These are phyloP conservation scores for Philopotamus ludificatus DNA, from an alignment of 1,140 invertebrate species.

Conservation along the genomic window DNA sequence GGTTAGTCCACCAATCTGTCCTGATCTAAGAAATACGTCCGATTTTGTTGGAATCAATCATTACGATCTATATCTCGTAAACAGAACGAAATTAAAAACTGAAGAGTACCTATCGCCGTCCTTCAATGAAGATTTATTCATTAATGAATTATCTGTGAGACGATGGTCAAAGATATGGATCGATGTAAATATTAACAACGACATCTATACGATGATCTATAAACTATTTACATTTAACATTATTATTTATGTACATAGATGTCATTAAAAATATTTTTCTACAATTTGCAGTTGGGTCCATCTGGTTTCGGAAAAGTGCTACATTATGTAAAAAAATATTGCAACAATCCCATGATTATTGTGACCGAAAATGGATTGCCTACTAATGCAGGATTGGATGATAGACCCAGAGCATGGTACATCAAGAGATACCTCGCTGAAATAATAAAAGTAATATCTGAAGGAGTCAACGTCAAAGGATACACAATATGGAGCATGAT, in stretches of 20 bases:
- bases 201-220: too few species aligned
- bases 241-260: too few species aligned
- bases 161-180: slow-evolving; percentile 18
- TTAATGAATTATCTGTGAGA: slow-evolving; percentile 5
- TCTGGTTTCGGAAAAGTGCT: slow-evolving; percentile 44
- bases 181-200: not conserved
- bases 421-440: slow-evolving; percentile 41
- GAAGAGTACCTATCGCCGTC: not conserved
- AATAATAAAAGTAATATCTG: slow-evolving; percentile 38
- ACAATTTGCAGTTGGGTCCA: slow-evolving; percentile 59
- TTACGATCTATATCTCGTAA: slow-evolving; percentile 38
- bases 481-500: slow-evolving; percentile 64
- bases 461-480: slow-evolving; percentile 47
- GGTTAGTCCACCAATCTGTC: slow-evolving; percentile 42
- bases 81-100: slow-evolving; percentile 1
- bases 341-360: slow-evolving; percentile 58
- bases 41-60: slow-evolving; percentile 46
- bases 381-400: slow-evolving; percentile 53
- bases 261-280: slow-evolving; percentile 2
- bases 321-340: slow-evolving; percentile 59
- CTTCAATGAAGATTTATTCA: slow-evolving; percentile 19
- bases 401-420: slow-evolving; percentile 52
- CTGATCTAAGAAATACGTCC: slow-evolving; percentile 50
- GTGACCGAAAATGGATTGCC: slow-evolving; percentile 69
- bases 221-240: too few species aligned